A percentile compares a stretch with the other conserved stretches of the same genome.
phyloP scores from a whole-genome alignment of 2,888 invertebrate genomes.

The Drosophila prolongata region DNA sequence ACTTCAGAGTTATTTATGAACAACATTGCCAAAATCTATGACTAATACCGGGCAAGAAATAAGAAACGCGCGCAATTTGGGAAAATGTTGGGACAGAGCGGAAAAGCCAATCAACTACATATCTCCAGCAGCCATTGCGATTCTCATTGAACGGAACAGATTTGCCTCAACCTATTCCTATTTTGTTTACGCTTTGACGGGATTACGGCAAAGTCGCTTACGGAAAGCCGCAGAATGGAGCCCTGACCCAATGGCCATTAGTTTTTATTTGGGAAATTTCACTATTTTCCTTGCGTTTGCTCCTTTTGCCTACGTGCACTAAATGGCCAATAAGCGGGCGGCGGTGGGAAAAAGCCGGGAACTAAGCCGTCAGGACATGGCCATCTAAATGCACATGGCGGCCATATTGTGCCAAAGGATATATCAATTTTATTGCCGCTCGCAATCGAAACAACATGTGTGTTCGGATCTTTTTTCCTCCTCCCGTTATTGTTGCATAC shows the following conservation, averaged over 20 bases:
- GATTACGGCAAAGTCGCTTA: conserved; percentile 68
- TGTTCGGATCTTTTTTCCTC: conserved; percentile 38
- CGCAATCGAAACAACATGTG: conserved; percentile 62
- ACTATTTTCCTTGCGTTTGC: conserved; percentile 61
- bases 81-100: conserved; percentile 3
- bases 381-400: conserved; percentile 61
- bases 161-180: conserved; percentile 46
- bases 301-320: conserved; percentile 72
- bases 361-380: conserved; percentile 67
- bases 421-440: conserved; percentile 78
- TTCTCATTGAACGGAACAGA: conserved; percentile 27
- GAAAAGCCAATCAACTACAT: conserved; percentile 45
- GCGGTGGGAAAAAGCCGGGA: conserved; percentile 35
- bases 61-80: neutral
- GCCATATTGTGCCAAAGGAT: conserved; percentile 70
- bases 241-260: conserved; percentile 59
- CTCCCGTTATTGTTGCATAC: conserved; percentile 47
- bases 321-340: conserved; percentile 78
- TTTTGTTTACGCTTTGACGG: conserved; percentile 81
- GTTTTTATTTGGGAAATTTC: conserved; percentile 74
- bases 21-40: conserved; percentile 17
- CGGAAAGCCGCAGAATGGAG: conserved; percentile 49
- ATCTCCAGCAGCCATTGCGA: conserved; percentile 39
- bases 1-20: conserved; percentile 37
- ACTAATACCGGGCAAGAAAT: conserved; percentile 18